Base-by-base conservation (phyloP, 1,140 invertebrate genomes). In the Helicoverpa armigera region DNA sequence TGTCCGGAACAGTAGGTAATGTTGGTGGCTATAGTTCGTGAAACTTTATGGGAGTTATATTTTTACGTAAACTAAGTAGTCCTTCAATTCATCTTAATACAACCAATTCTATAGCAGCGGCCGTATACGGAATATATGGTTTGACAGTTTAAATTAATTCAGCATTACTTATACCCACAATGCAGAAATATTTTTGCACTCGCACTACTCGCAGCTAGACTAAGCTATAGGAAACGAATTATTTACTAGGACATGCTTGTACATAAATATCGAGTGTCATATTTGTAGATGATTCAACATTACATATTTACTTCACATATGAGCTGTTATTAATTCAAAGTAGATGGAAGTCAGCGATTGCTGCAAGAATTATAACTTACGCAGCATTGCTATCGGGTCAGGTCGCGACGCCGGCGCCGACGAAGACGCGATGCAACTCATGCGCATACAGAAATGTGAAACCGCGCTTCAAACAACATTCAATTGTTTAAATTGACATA, bases 361-460 rank as follows among this genome's bases (percentile, higher is more conserved):
- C 76, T 53, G 29, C 63, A 69, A 69, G 63, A 70, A 79, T 79
- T 79, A 70, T 70, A 58, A 70, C 76, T 70, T 69, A 70, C 63
- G 50, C 18, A 65, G 65, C 63, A 79, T 60, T 79, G 29, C 65
- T 79, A 77, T 56, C 70, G 58, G 23, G 18, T 48, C 73, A 31
- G 72, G 73, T 48, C 65, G 76, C 76, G 63, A 69, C 76, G 60
- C 74, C 60, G 74, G 63, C 76, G 65, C 65, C 75, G 61, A 23
- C 61, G 61, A 51, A 60, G 18, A 14, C 2, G 60, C 18, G 13
- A 14, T 48, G 58, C 58, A 63, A 54, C 60, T 77, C 61, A 67
- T 65, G 61, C 75, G 70, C 60, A 75, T 81, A 70, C 79, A 80
- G 79, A 63, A 80, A 80, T 80, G 31, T 23, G 79, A 80, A 72